Evolutionary conservation across 1,140 invertebrate genomes (phyloP).

Genomic region (Hycleus cichorii): DNA sequence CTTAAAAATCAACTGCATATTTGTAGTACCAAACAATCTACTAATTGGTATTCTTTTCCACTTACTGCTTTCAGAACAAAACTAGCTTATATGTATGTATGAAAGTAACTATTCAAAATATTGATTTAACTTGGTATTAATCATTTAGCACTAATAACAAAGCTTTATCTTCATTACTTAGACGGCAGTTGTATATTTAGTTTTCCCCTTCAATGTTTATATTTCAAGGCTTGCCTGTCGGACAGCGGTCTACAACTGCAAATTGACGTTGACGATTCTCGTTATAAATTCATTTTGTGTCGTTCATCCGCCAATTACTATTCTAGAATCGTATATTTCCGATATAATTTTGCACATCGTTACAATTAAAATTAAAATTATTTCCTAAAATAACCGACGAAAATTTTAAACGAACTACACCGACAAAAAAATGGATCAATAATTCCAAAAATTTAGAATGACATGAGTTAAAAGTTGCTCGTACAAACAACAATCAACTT

Average conservation of each 20-base stretch:
- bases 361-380: conserved; percentile 6
- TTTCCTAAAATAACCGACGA: too few relatives aligned
- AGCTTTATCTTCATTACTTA: conserved; percentile 15
- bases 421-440: too few relatives aligned
- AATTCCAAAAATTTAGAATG: too few relatives aligned
- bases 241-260: conserved; percentile 13
- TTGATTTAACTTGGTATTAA: conserved; percentile 1
- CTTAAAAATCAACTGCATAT: too few relatives aligned
- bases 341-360: conserved; percentile 7
- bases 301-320: conserved; percentile 10
- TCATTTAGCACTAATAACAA: conserved; percentile 15
- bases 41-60: too few relatives aligned
- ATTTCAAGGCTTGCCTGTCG: conserved; percentile 11
- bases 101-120: too few relatives aligned
- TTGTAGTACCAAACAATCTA: too few relatives aligned
- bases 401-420: too few relatives aligned
- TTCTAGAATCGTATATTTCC: conserved; percentile 7
- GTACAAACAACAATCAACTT: too few relatives aligned
- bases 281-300: conserved; percentile 15
- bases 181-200: conserved; percentile 13
- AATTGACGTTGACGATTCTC: conserved; percentile 16
- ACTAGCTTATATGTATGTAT: too few relatives aligned
- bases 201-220: conserved; percentile 15
- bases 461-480: too few relatives aligned
- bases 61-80: too few relatives aligned